Evolutionary conservation across 2,797 vertebrate genomes (phyloP).

Genomic region (Molossus molossus): DNA sequence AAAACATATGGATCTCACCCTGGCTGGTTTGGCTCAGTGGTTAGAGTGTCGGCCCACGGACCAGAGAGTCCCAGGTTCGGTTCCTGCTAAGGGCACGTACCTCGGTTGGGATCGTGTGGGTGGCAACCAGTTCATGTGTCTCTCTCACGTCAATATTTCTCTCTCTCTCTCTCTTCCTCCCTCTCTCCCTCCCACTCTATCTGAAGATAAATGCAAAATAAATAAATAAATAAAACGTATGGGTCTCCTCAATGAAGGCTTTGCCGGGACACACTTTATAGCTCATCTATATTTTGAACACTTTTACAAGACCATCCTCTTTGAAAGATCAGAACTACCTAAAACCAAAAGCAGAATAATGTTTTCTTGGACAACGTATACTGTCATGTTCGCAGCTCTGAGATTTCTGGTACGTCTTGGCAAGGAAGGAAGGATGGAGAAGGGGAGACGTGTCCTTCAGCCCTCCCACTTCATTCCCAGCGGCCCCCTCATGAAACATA

Average conservation of each 20-base stretch:
- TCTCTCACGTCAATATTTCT: no score
- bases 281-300: conserved; percentile 30
- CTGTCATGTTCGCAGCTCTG: not conserved
- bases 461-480: not conserved
- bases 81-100: no score
- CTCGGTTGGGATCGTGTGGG: no score
- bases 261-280: not conserved
- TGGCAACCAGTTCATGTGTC: no score
- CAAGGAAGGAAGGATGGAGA: not conserved
- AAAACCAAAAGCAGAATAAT: conserved; percentile 51
- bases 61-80: no score
- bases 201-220: no score
- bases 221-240: not conserved
- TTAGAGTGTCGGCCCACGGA: no score
- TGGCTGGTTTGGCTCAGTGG: no score
- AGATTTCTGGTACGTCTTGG: not conserved
- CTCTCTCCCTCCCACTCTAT: no score
- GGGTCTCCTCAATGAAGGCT: not conserved
- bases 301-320: not conserved
- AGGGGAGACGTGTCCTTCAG: not conserved
- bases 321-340: not conserved
- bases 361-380: not conserved
- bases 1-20: not conserved
- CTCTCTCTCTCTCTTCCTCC: no score
- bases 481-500: not conserved